Evolutionary conservation across 2,113 vertebrate genomes (phyloP).

Genomic region (Elanoides forficatus): DNA sequence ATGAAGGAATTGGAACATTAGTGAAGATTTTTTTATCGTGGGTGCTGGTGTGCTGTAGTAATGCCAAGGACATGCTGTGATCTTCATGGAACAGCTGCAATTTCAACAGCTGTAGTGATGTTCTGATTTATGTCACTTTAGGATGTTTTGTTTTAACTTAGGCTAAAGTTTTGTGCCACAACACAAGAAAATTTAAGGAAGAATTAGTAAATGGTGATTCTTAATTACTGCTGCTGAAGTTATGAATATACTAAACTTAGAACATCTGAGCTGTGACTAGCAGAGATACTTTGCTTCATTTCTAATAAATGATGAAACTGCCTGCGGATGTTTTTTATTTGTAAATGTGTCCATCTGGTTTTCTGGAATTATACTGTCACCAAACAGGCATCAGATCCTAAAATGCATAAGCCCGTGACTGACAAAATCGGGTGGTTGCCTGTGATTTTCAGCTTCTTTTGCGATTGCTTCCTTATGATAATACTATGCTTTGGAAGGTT

Average conservation of each 20-base stretch:
- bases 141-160: background rate
- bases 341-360: background rate
- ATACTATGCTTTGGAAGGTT: background rate
- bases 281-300: background rate
- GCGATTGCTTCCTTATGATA: background rate
- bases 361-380: background rate
- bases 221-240: background rate
- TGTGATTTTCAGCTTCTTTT: background rate
- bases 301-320: background rate
- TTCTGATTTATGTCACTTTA: background rate
- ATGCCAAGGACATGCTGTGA: background rate
- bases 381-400: background rate
- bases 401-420: background rate
- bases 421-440: background rate
- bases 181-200: background rate
- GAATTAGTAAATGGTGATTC: background rate
- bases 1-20: background rate
- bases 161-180: background rate
- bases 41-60: background rate
- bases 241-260: background rate
- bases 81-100: background rate
- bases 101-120: constrained; percentile 8
- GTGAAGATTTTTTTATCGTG: background rate
- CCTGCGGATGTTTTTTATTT: background rate
- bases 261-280: background rate